Base-by-base conservation (phyloP, 2,888 invertebrate species). In the Marasmarcha lunaedactyla region DNA sequence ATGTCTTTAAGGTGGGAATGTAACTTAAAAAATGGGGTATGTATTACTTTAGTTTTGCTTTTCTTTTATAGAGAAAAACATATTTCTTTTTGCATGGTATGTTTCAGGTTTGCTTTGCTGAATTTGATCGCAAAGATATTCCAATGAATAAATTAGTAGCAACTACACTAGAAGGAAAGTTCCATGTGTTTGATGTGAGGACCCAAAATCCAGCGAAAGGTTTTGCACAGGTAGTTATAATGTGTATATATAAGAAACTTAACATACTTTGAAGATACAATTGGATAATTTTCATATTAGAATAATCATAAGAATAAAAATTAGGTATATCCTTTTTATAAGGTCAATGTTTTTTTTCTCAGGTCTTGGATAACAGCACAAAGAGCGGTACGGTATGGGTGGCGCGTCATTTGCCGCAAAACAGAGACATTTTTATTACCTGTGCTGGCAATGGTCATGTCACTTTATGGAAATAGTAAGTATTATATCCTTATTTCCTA, bases 381-480 rank as follows among this genome's bases (percentile, higher is more conserved):
- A 78, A 72, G 49, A 86, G 86, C 54, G 93, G 97, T 0, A 98
- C 97, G 0, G 88, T 98, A 15, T 98, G 97, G 98, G 78, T 89
- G 15, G 91, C 88, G 0, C 88, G 89, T 30, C 97, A 98, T 79
- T 70, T 97, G 37, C 98, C 98, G 0, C 97, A 97, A 70, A 97
- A 98, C 67, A 85, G 97, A 38, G 97, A 98, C 61, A 72, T 98
- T 13, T 98, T 97, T 61, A 86, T 93, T 57, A 95, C 97, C 0
- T 90, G 92, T 43, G 95, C 97, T 1, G 98, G 98, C 1, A 89
- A 89, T 49, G 98, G 98, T 5, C 90, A 94, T n/a, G 68, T 97
- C 12, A 89, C 91, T 46, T 81, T 98, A n/a, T 98, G 97, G 97
- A 94, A 96, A 85, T 97, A 98, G 92, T 95, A 86, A 88, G 88